These are phyloP conservation scores for Coregonus sp. DNA, from an alignment of 2,797 vertebrate species.

Conservation along the genomic window DNA sequence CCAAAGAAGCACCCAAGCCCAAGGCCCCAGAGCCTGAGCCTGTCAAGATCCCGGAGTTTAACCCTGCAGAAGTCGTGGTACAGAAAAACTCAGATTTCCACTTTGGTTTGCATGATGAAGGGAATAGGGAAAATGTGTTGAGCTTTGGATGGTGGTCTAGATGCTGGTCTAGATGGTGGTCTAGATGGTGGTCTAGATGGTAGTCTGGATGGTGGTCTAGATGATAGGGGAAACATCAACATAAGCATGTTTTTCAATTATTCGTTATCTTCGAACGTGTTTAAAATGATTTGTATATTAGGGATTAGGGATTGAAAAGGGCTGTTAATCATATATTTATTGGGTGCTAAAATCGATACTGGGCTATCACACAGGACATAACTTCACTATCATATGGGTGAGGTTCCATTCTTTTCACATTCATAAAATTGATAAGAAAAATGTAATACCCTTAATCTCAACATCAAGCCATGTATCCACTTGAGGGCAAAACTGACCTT, in stretches of 20 bases:
- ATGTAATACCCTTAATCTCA: neutral
- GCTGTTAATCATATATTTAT: neutral
- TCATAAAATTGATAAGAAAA: neutral
- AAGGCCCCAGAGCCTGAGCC: conserved; percentile 81
- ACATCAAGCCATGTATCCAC: neutral
- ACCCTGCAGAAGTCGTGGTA: conserved; percentile 87
- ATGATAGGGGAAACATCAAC: neutral
- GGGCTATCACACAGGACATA: neutral
- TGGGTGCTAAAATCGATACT: neutral
- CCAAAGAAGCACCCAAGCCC: conserved; percentile 75
- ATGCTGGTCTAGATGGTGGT: no score
- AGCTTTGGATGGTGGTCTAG: neutral
- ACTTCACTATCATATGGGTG: neutral
- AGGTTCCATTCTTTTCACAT: neutral
- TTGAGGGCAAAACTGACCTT: conserved; percentile 24
- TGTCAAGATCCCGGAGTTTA: conserved; percentile 87
- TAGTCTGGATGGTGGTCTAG: no score
- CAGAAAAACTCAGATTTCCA: conserved; percentile 29
- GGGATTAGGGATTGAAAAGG: neutral
- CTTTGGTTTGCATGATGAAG: neutral
- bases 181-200: no score
- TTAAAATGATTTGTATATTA: neutral
- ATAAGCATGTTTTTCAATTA: neutral
- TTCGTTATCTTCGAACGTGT: neutral
- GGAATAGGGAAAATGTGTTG: neutral